phyloP scores from a whole-genome alignment of 1,140 invertebrate genomes.

The Anagrus nilaparvatae region DNA sequence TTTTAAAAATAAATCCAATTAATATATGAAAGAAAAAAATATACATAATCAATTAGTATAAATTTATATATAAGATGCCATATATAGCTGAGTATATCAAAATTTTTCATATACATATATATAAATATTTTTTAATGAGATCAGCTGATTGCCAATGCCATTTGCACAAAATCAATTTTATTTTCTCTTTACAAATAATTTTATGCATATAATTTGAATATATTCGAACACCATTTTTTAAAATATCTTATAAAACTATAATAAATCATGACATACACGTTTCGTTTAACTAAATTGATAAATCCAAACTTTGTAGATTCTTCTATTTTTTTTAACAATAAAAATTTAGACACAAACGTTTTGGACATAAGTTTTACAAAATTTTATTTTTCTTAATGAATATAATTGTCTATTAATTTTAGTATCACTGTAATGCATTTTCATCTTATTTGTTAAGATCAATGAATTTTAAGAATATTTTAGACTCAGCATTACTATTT shows the following conservation, averaged over 20 bases:
- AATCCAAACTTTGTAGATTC: slow-evolving; percentile 9
- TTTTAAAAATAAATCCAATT: slow-evolving; percentile 6
- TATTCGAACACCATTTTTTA: background rate
- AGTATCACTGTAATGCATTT: slow-evolving; percentile 4
- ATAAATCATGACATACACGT: background rate
- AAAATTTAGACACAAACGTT: no score
- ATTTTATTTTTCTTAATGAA: slow-evolving; percentile 3
- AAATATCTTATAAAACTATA: background rate
- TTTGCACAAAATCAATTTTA: slow-evolving; percentile 16
- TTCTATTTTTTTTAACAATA: background rate
- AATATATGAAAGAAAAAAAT: slow-evolving; percentile 2
- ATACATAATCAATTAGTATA: slow-evolving; percentile 10
- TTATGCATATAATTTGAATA: background rate
- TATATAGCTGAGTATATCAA: background rate
- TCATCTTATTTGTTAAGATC: slow-evolving; percentile 4
- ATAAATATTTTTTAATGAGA: slow-evolving; percentile 18
- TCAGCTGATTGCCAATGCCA: slow-evolving; percentile 25
- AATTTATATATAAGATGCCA: slow-evolving; percentile 8
- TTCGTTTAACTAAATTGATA: slow-evolving; percentile 5
- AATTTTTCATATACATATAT: slow-evolving; percentile 6
- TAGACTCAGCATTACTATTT: no score
- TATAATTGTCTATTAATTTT: slow-evolving; percentile 16
- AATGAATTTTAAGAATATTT: background rate
- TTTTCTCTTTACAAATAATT: background rate
- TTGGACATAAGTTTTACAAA: no score